Evolutionary conservation across 2,888 invertebrate genomes (phyloP).

Genomic region (Pherbina coryleti): DNA sequence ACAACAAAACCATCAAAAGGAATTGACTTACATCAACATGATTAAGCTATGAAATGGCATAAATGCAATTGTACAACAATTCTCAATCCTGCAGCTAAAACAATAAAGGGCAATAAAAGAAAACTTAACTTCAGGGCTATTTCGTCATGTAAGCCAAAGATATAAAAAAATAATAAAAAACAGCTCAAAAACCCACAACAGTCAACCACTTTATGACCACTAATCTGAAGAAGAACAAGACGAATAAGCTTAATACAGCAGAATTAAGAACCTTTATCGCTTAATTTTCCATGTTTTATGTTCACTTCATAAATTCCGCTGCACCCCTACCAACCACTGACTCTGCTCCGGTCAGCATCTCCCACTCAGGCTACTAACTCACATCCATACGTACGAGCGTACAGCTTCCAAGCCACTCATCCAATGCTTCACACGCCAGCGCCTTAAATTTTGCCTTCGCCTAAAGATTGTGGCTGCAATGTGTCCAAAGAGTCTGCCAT

Average conservation of each 20-base stretch:
- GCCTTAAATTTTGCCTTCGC: neutral
- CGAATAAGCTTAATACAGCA: neutral
- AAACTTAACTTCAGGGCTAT: constrained; percentile 24
- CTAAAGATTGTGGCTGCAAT: constrained; percentile 6
- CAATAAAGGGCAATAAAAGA: constrained; percentile 8
- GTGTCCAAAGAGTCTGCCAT: constrained; percentile 50
- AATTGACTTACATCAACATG: constrained; percentile 9
- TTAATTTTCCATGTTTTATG: constrained; percentile 66
- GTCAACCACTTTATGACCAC: constrained; percentile 15
- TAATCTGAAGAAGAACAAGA: constrained; percentile 5
- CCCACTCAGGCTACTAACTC: neutral
- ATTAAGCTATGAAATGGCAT: too few relatives aligned
- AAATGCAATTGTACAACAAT: constrained; percentile 7
- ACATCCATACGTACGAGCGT: neutral
- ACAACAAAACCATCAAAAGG: neutral
- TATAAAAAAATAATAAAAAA: constrained; percentile 13
- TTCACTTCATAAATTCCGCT: constrained; percentile 46
- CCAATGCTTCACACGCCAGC: neutral
- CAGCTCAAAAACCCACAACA: neutral
- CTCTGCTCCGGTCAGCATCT: neutral
- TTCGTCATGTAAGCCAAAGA: constrained; percentile 33
- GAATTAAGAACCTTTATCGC: constrained; percentile 56
- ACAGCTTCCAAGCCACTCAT: neutral
- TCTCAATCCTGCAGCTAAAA: constrained; percentile 16
- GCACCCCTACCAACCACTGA: neutral